phyloP scores from a whole-genome alignment of 2,888 invertebrate genomes.

The Stenichneumon culpator region DNA sequence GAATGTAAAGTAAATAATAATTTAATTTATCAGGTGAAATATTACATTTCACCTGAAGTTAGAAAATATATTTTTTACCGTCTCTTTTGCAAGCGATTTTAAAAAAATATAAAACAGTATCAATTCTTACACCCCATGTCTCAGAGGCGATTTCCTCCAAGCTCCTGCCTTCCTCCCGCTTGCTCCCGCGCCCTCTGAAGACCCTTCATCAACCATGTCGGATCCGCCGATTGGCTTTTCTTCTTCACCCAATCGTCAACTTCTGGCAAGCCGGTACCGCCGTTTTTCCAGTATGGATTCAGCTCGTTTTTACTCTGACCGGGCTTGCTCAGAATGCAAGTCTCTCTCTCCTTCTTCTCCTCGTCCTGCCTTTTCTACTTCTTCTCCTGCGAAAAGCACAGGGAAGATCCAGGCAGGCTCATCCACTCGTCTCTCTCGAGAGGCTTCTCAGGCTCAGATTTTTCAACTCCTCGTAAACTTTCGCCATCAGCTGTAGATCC shows the following conservation, averaged over 20 bases:
- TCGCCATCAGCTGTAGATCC: constrained; percentile 12
- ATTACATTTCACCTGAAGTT: not conserved
- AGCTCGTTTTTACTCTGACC: constrained; percentile 91
- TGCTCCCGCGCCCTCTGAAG: constrained; percentile 86
- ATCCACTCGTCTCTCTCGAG: constrained; percentile 92
- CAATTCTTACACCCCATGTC: constrained; percentile 86
- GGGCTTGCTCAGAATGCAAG: constrained; percentile 89
- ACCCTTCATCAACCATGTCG: constrained; percentile 86
- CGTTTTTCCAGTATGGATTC: constrained; percentile 97
- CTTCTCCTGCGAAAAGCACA: constrained; percentile 83
- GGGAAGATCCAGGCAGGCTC: constrained; percentile 88
- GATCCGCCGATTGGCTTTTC: constrained; percentile 78
- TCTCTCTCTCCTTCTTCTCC: constrained; percentile 86
- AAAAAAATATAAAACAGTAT: too few relatives aligned
- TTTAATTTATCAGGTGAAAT: too few relatives aligned
- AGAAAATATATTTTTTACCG: not conserved
- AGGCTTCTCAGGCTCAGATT: constrained; percentile 70
- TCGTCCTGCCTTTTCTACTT: constrained; percentile 85
- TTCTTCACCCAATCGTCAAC: constrained; percentile 82
- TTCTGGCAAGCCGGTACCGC: constrained; percentile 93
- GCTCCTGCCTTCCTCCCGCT: constrained; percentile 86
- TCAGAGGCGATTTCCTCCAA: constrained; percentile 87
- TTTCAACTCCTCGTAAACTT: constrained; percentile 1
- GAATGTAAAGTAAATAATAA: too few relatives aligned
- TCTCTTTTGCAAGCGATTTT: not conserved